phyloP scores from a whole-genome alignment of 2,797 vertebrate species.

The Varecia variegata region DNA sequence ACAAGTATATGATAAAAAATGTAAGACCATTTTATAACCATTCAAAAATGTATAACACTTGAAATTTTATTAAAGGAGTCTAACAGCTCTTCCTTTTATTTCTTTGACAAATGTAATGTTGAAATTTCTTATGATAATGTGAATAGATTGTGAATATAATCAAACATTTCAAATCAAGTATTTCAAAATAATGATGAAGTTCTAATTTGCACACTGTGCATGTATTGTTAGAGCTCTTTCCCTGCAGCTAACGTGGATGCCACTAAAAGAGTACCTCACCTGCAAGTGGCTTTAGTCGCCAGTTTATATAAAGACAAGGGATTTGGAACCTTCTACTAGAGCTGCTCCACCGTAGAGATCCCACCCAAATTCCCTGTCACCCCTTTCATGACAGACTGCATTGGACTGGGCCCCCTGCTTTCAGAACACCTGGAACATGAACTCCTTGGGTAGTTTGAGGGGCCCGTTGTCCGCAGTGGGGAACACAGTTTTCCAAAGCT shows the following conservation, averaged over 20 bases:
- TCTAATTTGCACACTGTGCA: not conserved
- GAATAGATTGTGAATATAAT: conserved; percentile 2
- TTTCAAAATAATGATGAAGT: conserved; percentile 46
- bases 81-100: conserved; percentile 47
- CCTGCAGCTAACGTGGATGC: not conserved
- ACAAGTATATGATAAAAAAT: conserved; percentile 49
- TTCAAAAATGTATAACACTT: conserved; percentile 52
- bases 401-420: not conserved
- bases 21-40: conserved; percentile 33
- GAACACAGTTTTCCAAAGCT: not conserved
- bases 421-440: not conserved
- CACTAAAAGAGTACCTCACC: not conserved
- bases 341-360: not conserved
- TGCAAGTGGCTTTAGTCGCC: not conserved
- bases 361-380: no score
- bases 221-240: not conserved
- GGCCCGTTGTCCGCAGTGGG: not conserved
- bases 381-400: fast-evolving
- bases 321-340: not conserved
- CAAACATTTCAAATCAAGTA: not conserved
- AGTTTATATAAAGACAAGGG: not conserved
- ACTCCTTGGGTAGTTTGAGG: not conserved
- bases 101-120: conserved; percentile 21
- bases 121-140: conserved; percentile 20
- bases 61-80: conserved; percentile 53